These are phyloP conservation scores for Hartigia nigra DNA, from an alignment of 2,888 invertebrate species.

Conservation along the genomic window DNA sequence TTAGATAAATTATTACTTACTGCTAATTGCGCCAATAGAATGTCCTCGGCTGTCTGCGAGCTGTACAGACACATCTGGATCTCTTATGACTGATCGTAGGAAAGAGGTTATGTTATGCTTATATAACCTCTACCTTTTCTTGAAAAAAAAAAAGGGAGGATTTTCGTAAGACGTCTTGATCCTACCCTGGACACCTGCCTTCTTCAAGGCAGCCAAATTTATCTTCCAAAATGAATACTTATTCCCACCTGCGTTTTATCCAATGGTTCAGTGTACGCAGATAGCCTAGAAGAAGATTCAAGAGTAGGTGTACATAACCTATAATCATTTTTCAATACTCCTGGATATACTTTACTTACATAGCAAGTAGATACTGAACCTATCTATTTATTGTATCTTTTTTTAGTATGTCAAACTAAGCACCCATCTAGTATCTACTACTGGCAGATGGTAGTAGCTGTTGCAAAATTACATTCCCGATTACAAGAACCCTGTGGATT, in stretches of 20 bases:
- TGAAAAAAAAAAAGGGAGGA: not conserved
- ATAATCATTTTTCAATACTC: not conserved
- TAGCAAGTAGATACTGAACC: not conserved
- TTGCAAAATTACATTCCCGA: not conserved
- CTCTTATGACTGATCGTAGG: not conserved
- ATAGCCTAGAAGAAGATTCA: not conserved
- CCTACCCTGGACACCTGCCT: not conserved
- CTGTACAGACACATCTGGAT: not conserved
- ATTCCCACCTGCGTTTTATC: not conserved
- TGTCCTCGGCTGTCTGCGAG: constrained; percentile 18
- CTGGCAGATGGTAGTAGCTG: not conserved
- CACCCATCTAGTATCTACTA: not conserved
- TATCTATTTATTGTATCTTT: not conserved
- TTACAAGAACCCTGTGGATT: not conserved
- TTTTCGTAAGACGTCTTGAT: not conserved
- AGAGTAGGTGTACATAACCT: not conserved
- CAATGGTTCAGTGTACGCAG: no score
- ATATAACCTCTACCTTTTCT: not conserved
- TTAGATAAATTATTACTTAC: constrained; percentile 59
- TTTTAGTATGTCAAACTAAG: not conserved
- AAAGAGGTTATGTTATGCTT: not conserved
- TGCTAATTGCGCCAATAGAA: constrained; percentile 54
- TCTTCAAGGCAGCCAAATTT: not conserved
- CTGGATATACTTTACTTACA: not conserved
- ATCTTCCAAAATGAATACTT: not conserved